Conservation (phyloP, 2,113 vertebrate genomes). For the Phylloscopus trochiloides region DNA sequence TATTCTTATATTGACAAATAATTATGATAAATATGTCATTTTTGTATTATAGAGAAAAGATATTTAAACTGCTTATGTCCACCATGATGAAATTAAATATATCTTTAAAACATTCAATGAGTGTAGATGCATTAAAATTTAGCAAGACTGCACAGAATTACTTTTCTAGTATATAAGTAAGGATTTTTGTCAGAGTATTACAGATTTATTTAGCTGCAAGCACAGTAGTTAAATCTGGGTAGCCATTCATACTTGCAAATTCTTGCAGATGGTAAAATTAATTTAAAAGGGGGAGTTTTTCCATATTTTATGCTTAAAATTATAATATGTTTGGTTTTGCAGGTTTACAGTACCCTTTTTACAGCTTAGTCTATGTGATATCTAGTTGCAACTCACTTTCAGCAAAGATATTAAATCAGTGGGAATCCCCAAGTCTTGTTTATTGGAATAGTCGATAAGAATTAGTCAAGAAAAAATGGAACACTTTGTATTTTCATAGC, state of each 20-base stretch:
- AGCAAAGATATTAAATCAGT: background rate
- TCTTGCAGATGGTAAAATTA: constrained; percentile 5
- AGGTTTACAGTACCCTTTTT: background rate
- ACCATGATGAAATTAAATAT: background rate
- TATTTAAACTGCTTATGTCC: background rate
- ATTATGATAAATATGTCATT: background rate
- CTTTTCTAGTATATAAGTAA: background rate
- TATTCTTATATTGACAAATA: background rate
- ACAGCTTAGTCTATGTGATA: background rate
- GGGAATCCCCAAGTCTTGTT: background rate
- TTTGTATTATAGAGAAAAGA: background rate
- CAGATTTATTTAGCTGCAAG: background rate
- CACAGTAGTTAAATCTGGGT: background rate
- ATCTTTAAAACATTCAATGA: background rate
- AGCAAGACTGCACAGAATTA: constrained; percentile 1
- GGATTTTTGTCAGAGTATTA: background rate
- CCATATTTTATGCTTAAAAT: background rate
- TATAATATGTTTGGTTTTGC: background rate
- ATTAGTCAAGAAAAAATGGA: background rate
- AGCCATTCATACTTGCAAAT: constrained; percentile 18
- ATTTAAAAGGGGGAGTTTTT: constrained; percentile 13
- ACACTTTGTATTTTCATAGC: background rate
- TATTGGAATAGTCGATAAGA: background rate
- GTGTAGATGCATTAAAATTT: background rate
- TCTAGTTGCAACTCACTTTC: background rate